Conservation (phyloP, 2,888 invertebrate genomes). For the Andrena flavipes region DNA sequence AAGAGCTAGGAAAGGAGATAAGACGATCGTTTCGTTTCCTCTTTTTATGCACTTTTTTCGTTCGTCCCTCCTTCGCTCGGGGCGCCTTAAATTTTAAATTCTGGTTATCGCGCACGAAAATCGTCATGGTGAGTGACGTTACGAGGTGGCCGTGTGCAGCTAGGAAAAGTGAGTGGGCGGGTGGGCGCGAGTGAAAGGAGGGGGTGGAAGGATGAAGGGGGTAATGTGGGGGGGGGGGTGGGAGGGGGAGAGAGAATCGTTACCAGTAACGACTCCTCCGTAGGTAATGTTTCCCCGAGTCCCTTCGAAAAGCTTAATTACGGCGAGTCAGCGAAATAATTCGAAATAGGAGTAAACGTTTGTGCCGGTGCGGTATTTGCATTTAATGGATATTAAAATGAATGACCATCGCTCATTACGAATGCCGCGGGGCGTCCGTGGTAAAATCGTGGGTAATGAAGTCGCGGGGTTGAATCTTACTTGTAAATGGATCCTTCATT, state of each 20-base stretch:
- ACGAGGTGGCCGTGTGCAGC: conserved; percentile 29
- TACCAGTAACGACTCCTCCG: conserved; percentile 64
- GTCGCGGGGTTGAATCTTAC: conserved; percentile 81
- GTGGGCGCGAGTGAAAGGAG: background rate
- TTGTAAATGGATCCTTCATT: conserved; percentile 83
- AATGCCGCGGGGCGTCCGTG: conserved; percentile 80
- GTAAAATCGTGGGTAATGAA: conserved; percentile 83
- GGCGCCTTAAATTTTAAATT: conserved; percentile 29
- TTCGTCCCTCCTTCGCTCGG: background rate
- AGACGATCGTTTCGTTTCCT: conserved; percentile 40
- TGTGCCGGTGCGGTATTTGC: conserved; percentile 81
- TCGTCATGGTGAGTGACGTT: conserved; percentile 50
- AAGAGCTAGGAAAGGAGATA: conserved; percentile 38
- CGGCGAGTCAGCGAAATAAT: conserved; percentile 80
- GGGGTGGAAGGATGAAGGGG: background rate
- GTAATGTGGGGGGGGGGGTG: no score
- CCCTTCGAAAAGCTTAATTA: conserved; percentile 80
- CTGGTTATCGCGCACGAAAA: conserved; percentile 44
- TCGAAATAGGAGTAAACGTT: conserved; percentile 83
- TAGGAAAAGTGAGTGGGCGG: background rate
- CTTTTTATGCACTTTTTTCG: background rate
- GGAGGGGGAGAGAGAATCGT: conserved; percentile 38
- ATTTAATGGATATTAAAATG: conserved; percentile 84
- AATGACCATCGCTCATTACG: conserved; percentile 84
- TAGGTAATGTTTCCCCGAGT: conserved; percentile 62